Base-by-base conservation (phyloP, 2,113 vertebrate genomes). In the Callopanchax toddi region DNA sequence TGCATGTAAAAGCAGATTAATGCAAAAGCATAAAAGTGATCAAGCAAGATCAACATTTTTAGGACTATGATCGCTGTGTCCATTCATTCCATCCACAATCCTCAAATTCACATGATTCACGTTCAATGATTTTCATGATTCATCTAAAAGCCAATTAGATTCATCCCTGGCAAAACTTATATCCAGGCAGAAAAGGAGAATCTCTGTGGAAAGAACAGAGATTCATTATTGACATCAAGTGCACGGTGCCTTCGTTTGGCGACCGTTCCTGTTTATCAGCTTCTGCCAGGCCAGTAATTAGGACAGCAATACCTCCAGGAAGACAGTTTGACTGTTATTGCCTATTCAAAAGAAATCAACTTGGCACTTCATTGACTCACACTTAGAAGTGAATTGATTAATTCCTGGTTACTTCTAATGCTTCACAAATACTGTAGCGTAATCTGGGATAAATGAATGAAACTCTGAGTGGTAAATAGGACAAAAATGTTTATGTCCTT, bases 321-420 rank as follows among this genome's bases (percentile, higher is more conserved):
- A 48, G 63, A 60, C 51, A 79, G 66, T 79, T 78, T 56, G 72
- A 82, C 45, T 64, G 79, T 83, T 81, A 76, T 58, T 72, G 52
- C 50, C 77, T 44, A 55, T 60, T 77, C 36, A 76, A 60, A 48
- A 69, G 60, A 80, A 46, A 71, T 51, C 61, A 39, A 63, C 60
- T 51, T 67, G 26, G 45, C 40, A 61, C n/a, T 74, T 68, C 63
- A 67, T 60, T 71, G 63, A 71, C 48, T 50, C 2, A 23, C 59
- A 56, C 26, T 63, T 57, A 57, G 50, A 76, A 61, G 54, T 59
- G 34, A 58, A 75, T 49, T 60, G 67, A 84, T 70, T 61, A 42
- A 57, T 11, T 18, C 52, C 21, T 3, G 12, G 26, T n/a, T n/a
- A n/a, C n/a, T n/a, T n/a, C n/a, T n/a, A n/a, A 76, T 54, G 45